Evolutionary conservation across 2,888 invertebrate genomes (phyloP), one percentile per base, ranked within the genome.

Genomic region (Aplocera efformata): DNA sequence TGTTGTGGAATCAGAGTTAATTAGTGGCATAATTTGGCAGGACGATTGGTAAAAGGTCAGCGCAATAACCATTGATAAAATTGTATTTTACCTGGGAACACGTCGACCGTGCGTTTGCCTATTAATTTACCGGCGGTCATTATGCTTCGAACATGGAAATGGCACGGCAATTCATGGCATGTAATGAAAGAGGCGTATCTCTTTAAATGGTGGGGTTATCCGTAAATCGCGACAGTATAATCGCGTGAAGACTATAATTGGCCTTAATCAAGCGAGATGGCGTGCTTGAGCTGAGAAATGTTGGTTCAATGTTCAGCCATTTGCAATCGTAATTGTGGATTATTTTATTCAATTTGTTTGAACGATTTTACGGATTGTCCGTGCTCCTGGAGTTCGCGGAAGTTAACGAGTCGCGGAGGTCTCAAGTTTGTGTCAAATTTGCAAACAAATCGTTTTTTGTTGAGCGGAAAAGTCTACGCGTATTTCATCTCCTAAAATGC

Each of bases 211-310:
- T 61, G 58, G 72, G 72, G 72, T 71, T 76, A 74, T 76, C 69
- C 72, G 69, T 74, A 72, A 76, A 77, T 72, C 70, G 72, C 64
- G 72, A 70, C 75, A 70, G 73, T 69, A 69, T 75, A 77, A 80
- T 82, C 73, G 78, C 76, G 75, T 75, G 73, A 77, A 78, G 67
- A 68, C 69, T 67, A 67, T 82, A 81, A 82, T 82, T 80, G 80
- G 73, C 66, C 61, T 73, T 77, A 79, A 82, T 82, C 73, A 79
- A 79, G 77, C 72, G 66, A 79, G 71, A 73, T 80, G 70, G 72
- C 78, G 75, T 70, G 79, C 67, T 44, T 49, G 40, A 33, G 55
- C 48, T 47, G 52, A 59, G 60, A 62, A 50, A 56, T 63, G 64
- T 61, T 62, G 54, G 49, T 50, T 61, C 47, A 56, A 56, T 62